A percentile compares a stretch with the other conserved stretches of the same genome.
These are phyloP conservation scores for Alexandromys fortis DNA, from an alignment of 2,113 vertebrate species.

Conservation along the genomic window DNA sequence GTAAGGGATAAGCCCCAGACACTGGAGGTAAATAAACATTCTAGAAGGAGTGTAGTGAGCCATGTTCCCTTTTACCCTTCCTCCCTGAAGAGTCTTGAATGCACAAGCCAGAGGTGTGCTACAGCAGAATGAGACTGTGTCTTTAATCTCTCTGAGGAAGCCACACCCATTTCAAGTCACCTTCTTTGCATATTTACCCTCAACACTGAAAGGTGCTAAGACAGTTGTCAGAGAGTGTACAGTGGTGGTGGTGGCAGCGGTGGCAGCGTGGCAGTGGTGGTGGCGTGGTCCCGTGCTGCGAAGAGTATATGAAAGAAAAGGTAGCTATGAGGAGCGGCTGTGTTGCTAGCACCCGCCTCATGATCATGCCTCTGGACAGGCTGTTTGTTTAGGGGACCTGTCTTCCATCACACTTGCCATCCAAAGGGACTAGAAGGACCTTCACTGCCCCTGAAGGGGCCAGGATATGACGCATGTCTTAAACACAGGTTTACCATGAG, in stretches of 20 bases:
- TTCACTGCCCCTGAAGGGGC: neutral
- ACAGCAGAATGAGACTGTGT: neutral
- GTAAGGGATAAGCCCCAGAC: neutral
- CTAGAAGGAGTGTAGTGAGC: neutral
- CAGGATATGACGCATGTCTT: neutral
- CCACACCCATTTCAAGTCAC: neutral
- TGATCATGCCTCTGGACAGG: neutral
- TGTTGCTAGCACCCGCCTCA: neutral
- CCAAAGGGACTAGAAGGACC: neutral
- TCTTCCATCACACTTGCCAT: neutral
- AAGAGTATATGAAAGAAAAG: neutral
- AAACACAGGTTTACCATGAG: neutral
- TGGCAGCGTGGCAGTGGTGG: neutral
- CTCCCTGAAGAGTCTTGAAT: neutral
- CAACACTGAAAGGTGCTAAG: neutral
- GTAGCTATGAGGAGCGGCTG: neutral
- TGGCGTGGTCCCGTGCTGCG: neutral
- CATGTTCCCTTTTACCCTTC: neutral
- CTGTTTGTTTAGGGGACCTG: neutral
- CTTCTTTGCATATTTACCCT: neutral
- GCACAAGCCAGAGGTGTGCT: neutral
- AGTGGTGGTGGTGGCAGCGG: accelerated
- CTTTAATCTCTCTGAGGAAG: neutral
- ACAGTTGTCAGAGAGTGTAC: neutral
- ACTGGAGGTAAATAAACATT: neutral